phyloP scores from a whole-genome alignment of 2,888 invertebrate genomes.

The Drosophila setosimentum region DNA sequence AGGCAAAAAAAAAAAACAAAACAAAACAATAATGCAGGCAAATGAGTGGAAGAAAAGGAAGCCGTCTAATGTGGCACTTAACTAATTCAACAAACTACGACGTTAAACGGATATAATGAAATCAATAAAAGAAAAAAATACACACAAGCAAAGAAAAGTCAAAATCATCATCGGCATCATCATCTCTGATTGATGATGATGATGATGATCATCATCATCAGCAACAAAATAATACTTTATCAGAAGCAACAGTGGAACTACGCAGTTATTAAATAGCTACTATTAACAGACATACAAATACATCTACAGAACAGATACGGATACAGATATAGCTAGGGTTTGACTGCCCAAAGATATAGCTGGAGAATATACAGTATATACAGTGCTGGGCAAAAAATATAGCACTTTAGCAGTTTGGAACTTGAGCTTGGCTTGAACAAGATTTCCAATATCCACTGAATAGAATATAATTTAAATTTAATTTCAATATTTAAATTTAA shows the following conservation, averaged over 20 bases:
- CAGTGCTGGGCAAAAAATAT: background rate
- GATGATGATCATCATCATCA: slow-evolving; percentile 27
- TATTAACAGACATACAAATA: slow-evolving; percentile 10
- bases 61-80: slow-evolving; percentile 70
- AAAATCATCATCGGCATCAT: slow-evolving; percentile 56
- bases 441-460: too few species aligned
- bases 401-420: background rate
- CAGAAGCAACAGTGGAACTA: slow-evolving; percentile 49
- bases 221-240: slow-evolving; percentile 34
- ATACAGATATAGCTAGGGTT: slow-evolving; percentile 9
- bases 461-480: background rate
- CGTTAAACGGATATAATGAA: slow-evolving; percentile 58
- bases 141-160: slow-evolving; percentile 58
- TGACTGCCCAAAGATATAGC: slow-evolving; percentile 1
- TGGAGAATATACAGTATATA: background rate
- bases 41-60: slow-evolving; percentile 26
- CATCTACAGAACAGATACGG: slow-evolving; percentile 11
- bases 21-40: slow-evolving; percentile 37
- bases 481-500: fast-evolving
- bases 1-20: slow-evolving; percentile 12
- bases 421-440: background rate
- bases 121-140: slow-evolving; percentile 57
- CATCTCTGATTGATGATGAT: slow-evolving; percentile 20
- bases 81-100: slow-evolving; percentile 78
- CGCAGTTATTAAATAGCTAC: slow-evolving; percentile 61